These are phyloP conservation scores for Drosophila ficusphila DNA, from an alignment of 1,140 invertebrate species.

Conservation along the genomic window DNA sequence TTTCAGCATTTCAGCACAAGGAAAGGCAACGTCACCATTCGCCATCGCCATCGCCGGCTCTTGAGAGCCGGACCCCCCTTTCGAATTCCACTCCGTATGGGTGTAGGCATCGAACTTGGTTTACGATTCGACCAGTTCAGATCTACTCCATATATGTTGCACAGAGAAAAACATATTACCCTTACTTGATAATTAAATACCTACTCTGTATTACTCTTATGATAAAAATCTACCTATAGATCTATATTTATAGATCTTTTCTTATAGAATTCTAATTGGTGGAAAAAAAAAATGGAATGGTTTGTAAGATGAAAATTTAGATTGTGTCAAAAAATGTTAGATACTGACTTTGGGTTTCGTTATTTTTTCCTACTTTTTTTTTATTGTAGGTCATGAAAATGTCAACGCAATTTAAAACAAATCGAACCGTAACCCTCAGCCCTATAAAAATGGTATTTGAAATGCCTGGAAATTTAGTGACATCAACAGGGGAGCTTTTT, in stretches of 20 bases:
- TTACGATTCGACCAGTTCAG: not conserved
- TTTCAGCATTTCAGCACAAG: slow-evolving; percentile 24
- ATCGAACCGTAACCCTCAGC: too few relatives aligned
- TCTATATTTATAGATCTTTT: too few relatives aligned
- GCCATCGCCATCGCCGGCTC: slow-evolving; percentile 29
- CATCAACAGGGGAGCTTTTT: not conserved
- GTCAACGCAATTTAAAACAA: not conserved
- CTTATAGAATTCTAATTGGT: too few relatives aligned
- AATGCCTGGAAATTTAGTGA: not conserved
- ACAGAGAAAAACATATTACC: slow-evolving; percentile 8
- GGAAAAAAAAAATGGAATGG: too few relatives aligned
- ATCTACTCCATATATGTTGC: not conserved
- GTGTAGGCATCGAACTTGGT: not conserved
- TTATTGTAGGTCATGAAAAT: not conserved
- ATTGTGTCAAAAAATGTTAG: not conserved
- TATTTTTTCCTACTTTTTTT: not conserved
- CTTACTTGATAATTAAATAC: too few relatives aligned
- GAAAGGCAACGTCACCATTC: slow-evolving; percentile 34
- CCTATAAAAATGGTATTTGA: not conserved
- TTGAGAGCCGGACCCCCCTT: slow-evolving; percentile 13
- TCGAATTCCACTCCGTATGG: slow-evolving; percentile 2
- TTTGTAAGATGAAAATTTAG: not conserved
- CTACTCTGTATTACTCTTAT: too few relatives aligned
- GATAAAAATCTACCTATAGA: too few relatives aligned
- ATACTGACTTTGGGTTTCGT: too few relatives aligned